Evolutionary conservation across 2,113 vertebrate genomes (phyloP), one percentile per base, ranked within the genome.

Genomic region (Phycodurus eques): DNA sequence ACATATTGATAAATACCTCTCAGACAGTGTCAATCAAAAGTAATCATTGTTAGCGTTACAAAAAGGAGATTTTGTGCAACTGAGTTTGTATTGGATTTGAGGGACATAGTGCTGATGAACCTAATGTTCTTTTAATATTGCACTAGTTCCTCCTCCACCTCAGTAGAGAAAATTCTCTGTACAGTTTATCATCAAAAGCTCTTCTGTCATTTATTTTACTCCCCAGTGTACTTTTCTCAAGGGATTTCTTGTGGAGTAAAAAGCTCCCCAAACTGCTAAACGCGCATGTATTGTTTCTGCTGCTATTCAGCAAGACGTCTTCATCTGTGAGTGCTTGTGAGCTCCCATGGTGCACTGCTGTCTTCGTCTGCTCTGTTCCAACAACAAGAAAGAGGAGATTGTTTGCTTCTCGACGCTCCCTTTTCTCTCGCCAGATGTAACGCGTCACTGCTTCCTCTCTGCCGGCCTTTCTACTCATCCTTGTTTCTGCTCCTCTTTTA

Each of bases 311-410:
- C 64, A 70, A 80, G 75, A 87, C 67, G 71, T 74, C 49, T 68
- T 76, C 62, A 80, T 79, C 68, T 70, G 67, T 78, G 85, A 85
- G 78, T 75, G 73, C 72, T 67, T 86, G 22, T 60, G 71, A 83
- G 69, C 73, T 84, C 83, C 85, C 85, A 80, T 80, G 80, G 75
- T 82, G 76, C 78, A 78, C 72, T 60, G 79, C 79, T 81, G 84
- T 76, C 72, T 81, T 84, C 76, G 81, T 87, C 83, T 79, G 71
- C 75, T 73, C 75, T 85, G 77, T 68, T 73, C 78, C 65, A 72
- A 75, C 74, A 81, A 88, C 68, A 88, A 88, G 83, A 89, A 86
- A 82, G 80, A 78, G 33, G 73, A 39, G 68, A 42, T 69, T 90
- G 87, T 90, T 82, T 82, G 57, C 20, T 76, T 79, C 81, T 85